Base-by-base conservation (phyloP, 2,888 invertebrate species). In the Meganola albula region DNA sequence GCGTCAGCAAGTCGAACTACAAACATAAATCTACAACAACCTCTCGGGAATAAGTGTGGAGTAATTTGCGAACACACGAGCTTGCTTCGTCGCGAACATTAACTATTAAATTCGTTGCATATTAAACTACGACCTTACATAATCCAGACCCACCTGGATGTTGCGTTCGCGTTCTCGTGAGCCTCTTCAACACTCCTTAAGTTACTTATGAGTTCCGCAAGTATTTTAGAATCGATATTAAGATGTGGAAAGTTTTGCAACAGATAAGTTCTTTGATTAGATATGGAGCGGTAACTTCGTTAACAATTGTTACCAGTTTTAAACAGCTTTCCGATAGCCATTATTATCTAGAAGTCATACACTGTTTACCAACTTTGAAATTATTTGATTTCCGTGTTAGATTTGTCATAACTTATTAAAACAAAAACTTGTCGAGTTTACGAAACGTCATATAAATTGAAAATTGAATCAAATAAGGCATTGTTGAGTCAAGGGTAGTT, bases 41-140 rank as follows among this genome's bases (percentile, higher is more conserved):
- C 39, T 63, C 57, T 76, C 60, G 79, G 74, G 80, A 74, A 74
- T 72, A 74, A 76, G 78, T 79, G 77, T 71, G 65, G 71, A 77
- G 83, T 82, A 83, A 83, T 84, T 76, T 83, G 78, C 69, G 67
- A 74, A 61, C 75, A 73, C 67, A 73, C 65, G 71, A 69, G 72
- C 59, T 63, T 59, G 59, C 70, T 63, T 65, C 63, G 66, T 74
- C 76, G 76, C 70, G 63, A 65, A 72, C 82, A 82, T 84, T 82
- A 84, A 83, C 79, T 84, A 83, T 84, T 84, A 83, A 84, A 83
- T 79, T 84, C 84, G 82, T 82, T 84, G 83, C 82, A 84, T 84
- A 80, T 80, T 82, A 82, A 76, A 82, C 74, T 78, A 80, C 70
- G 63, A 63, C 64, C 73, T 69, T 70, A 71, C 68, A 71, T 75